A percentile compares a stretch with the other conserved stretches of the same genome.
These are phyloP conservation scores for Rhagoletis zephyria DNA, from an alignment of 1,140 invertebrate genomes.

Conservation along the genomic window DNA sequence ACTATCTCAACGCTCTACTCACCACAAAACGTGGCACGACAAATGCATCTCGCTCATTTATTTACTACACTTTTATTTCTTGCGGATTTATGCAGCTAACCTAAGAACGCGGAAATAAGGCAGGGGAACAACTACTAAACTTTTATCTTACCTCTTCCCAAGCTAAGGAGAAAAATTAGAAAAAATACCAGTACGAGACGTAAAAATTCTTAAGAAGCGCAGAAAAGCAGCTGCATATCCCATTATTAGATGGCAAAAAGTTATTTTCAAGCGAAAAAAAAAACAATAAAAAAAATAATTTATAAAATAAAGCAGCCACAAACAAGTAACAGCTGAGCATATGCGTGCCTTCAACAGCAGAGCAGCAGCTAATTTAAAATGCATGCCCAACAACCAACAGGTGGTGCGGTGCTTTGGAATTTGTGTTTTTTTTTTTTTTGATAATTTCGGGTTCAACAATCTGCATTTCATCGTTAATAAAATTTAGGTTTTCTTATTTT, in stretches of 20 bases:
- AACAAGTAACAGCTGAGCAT: not conserved
- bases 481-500: not conserved
- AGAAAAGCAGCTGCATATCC: not conserved
- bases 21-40: too few species aligned
- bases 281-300: not conserved
- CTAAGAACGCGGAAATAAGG: too few species aligned
- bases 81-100: too few species aligned
- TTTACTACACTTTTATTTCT: too few species aligned
- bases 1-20: too few species aligned
- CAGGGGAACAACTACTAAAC: too few species aligned
- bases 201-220: too few species aligned
- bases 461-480: constrained; percentile 31
- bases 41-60: too few species aligned
- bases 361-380: not conserved
- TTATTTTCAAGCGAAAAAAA: not conserved
- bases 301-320: not conserved
- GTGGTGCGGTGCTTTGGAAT: not conserved
- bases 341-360: not conserved
- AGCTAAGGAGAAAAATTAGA: too few species aligned
- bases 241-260: not conserved
- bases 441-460: not conserved
- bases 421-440: not conserved
- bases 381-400: not conserved
- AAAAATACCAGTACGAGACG: too few species aligned
- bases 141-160: too few species aligned